Base-by-base conservation (phyloP, 2,113 vertebrate genomes). In the Poeciliopsis retropinna region DNA sequence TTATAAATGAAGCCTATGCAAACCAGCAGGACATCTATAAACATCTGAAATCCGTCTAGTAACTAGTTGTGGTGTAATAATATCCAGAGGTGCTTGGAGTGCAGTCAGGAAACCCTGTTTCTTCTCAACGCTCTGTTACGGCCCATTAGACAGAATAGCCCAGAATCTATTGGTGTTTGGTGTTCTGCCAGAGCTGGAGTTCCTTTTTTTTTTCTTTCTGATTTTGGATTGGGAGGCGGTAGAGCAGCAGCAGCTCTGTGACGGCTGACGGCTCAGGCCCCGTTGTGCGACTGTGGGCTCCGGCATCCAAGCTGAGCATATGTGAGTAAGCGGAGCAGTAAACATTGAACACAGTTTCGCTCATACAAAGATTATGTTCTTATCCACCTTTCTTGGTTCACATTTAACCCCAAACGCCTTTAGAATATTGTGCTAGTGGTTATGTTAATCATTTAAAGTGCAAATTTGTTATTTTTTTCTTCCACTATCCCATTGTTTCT, bases 101-200 rank as follows among this genome's bases (percentile, higher is more conserved):
- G 73, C 61, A 84, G 72, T 77, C 73, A 76, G 63, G 66, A 73
- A 81, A 41, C n/a, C 64, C 67, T 84, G 78, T 86, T 82, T 51
- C 70, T 76, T 73, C 68, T 37, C 70, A 37, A 15, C 2, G 68
- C 74, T 60, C 67, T 47, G 75, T 60, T 71, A 83, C 64, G 27
- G 71, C 69, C 78, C 78, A 78, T 88, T 82, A 88, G 11, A 54
- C 72, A 69, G 54, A 78, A 88, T 31, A 9, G 65, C 47, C 75
- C 39, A 72, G 44, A 65, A 73, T 71, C 73, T 65, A 39, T 29
- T 75, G 63, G 31, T 76, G 69, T 31, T 51, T 78, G 71, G 78
- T 79, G 32, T 51, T 15, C 10, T 72, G 79, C 78, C 81, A 78
- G 73, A 70, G 79, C 60, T 11, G 34, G 34, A 34, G 34, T 37